Evolutionary conservation across 1,140 invertebrate species (phyloP).

Genomic region (Drosophila pandora): DNA sequence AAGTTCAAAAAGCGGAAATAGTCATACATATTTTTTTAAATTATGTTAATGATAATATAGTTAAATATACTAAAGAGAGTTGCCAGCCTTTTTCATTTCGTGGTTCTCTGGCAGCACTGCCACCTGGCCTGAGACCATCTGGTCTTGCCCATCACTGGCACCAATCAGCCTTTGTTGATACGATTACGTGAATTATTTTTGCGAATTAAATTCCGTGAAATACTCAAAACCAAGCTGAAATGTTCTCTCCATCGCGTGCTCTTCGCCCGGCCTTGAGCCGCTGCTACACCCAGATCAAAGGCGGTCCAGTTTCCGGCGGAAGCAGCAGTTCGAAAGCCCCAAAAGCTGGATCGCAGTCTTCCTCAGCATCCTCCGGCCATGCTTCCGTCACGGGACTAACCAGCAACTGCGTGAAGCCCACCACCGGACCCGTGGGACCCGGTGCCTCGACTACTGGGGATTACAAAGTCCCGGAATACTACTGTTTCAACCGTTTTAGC

Average conservation of each 20-base stretch:
- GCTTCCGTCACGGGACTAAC: slow-evolving; percentile 87
- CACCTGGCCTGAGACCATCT: background rate
- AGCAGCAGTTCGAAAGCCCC: slow-evolving; percentile 17
- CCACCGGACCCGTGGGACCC: slow-evolving; percentile 87
- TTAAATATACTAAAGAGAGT: background rate
- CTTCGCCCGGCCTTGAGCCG: slow-evolving; percentile 53
- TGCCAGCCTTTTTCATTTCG: background rate
- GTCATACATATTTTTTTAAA: background rate
- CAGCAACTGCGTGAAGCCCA: slow-evolving; percentile 86
- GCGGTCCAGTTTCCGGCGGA: slow-evolving; percentile 31
- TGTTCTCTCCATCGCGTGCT: slow-evolving; percentile 46
- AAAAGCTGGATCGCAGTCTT: slow-evolving; percentile 2
- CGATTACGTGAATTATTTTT: slow-evolving; percentile 77
- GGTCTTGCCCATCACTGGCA: slow-evolving; percentile 11
- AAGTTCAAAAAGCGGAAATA: slow-evolving; percentile 76
- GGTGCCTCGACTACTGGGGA: slow-evolving; percentile 88
- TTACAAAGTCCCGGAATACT: slow-evolving; percentile 96
- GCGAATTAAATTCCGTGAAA: slow-evolving; percentile 24
- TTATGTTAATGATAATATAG: slow-evolving; percentile 10
- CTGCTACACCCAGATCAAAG: slow-evolving; percentile 64
- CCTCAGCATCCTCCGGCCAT: background rate
- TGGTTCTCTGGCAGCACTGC: slow-evolving; percentile 1
- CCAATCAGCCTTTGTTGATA: slow-evolving; percentile 32
- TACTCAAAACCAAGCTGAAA: slow-evolving; percentile 66
- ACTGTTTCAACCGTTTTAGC: slow-evolving; percentile 90